phyloP scores from a whole-genome alignment of 2,113 vertebrate species.

The Camelus bactrianus region DNA sequence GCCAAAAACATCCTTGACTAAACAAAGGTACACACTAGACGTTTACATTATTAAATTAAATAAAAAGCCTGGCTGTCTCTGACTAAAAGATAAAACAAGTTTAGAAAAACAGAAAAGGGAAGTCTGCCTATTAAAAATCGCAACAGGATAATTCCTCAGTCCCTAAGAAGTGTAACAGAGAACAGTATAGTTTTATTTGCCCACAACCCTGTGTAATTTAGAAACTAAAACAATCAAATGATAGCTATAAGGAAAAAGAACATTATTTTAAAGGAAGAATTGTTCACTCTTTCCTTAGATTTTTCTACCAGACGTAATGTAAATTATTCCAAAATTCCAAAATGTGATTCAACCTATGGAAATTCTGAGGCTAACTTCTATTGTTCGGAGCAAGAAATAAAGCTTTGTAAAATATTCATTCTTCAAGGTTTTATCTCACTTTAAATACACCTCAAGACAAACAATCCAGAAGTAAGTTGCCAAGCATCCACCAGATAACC shows the following conservation, averaged over 20 bases:
- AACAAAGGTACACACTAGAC: constrained; percentile 12
- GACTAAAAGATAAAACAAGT: constrained; percentile 22
- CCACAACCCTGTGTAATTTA: not conserved
- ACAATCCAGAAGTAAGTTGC: not conserved
- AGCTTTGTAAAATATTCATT: constrained; percentile 42
- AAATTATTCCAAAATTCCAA: not conserved
- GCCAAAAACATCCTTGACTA: constrained; percentile 18
- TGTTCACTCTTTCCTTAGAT: not conserved
- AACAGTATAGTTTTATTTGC: not conserved
- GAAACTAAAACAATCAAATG: constrained; percentile 18
- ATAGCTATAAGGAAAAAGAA: not conserved
- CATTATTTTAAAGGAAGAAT: not conserved
- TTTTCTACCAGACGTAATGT: not conserved
- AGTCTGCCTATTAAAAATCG: constrained; percentile 43
- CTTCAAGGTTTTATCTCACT: constrained; percentile 29
- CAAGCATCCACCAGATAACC: not conserved
- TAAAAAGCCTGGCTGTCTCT: not conserved
- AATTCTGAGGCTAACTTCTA: not conserved
- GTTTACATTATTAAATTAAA: constrained; percentile 49
- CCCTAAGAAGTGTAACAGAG: not conserved
- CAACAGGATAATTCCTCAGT: constrained; percentile 12
- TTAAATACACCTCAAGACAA: not conserved
- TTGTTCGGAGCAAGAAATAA: not conserved
- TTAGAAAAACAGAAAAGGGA: not conserved
- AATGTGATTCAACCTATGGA: not conserved